Evolutionary conservation across 2,888 invertebrate species (phyloP), one percentile per base, ranked within the genome.

Genomic region (Pseudococcus jackbeardsleyi): DNA sequence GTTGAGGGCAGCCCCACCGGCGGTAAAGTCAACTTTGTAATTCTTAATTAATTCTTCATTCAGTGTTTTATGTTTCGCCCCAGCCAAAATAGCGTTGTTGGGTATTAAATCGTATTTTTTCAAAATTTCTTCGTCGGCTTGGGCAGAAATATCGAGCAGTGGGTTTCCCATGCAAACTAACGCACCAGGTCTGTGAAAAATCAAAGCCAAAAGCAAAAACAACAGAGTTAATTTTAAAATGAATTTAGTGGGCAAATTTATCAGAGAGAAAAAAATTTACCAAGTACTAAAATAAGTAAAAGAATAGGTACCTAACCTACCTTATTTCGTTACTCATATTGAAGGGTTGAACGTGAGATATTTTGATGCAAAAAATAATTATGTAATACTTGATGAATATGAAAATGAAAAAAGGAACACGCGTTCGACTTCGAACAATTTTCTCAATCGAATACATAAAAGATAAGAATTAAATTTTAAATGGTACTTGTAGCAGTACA

Each of bases 101-200:
- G 96, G 94, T 90, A 97, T 94, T 91, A 99, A 92, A 59, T 93
- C 95, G 93, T 97, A 99, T 92, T 97, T 98, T 89, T 94, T 92
- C 22, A 99, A 93, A 90, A 99, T 95, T 11, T 94, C 94, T 85
- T 94, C 92, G 88, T 95, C 95, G 0, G 96, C 97, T 39, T 92
- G 93, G 0, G 96, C 96, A 1, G 97, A 96, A 89, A 99, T 98
- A 91, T 99, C 99, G 90, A 99, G 92, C 89, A 99, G 92, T 6
- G 99, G 99, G 92, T 99, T 99, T 88, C 99, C 98, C 92, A 98
- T 95, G 26, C 99, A 99, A 89, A 99, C 92, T n/a, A 99, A 92
- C 85, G 94, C 91, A 87, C 96, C 96, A 92, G 96, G 94, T 91
- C 96, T 96, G 91, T 33, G 26, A 33, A 33, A 33, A 33, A 33